Evolutionary conservation across 2,888 invertebrate species (phyloP), one percentile per base, ranked within the genome.

Genomic region (Cecidostiba fungosa): DNA sequence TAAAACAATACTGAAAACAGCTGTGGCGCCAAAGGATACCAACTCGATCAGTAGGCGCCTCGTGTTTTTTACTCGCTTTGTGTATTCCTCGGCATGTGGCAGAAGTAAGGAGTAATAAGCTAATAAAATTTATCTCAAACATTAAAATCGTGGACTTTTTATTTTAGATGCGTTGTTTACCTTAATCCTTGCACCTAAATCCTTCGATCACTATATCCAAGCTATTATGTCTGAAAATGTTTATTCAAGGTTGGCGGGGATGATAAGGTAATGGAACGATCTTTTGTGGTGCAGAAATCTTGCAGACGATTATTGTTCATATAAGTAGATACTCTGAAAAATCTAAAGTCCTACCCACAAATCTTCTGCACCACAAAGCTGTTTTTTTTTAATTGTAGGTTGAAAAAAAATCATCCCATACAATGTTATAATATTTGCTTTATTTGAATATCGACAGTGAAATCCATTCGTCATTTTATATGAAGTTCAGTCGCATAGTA

Each of bases 31-130:
- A 72, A 74, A 47, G 72, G 78, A 84, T 87, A 73, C 32, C 77
- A 81, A 80, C 78, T 81, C 69, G 76, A 84, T 81, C 62, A 43
- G 47, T 87, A 81, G 87, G 87, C 85, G 85, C 62, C 78, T 84
- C 62, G 79, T 85, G 84, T 92, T 92, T 91, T 92, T 92, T 92
- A 92, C 92, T 91, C 90, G 92, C 92, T 92, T 92, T 89, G 89
- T 90, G 91, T 91, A 91, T 91, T 90, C 88, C 90, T 90, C 88
- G 88, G 89, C 89, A 89, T 90, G 89, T 89, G 87, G 82, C 85
- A 82, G 85, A 87, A 82, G 82, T 86, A 87, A 80, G 85, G 81
- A 87, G 84, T 87, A 85, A 54, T 90, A 90, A 89, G 88, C 89
- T 89, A 90, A 90, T 90, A 90, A 90, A 90, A 88, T 89, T 87